Conservation (phyloP, 2,888 invertebrate genomes). For the Amiota communis region DNA sequence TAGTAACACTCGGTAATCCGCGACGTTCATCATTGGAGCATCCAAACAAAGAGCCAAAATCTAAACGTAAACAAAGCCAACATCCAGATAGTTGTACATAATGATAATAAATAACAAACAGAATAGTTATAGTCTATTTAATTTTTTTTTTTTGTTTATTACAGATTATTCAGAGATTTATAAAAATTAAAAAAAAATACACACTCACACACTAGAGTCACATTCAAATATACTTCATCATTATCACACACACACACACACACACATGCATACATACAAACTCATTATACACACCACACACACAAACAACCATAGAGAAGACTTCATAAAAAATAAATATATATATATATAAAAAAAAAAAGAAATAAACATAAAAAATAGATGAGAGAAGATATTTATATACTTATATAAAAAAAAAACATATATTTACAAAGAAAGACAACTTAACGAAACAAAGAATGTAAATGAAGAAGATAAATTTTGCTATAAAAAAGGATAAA, state of each 20-base stretch:
- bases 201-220: too few species aligned
- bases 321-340: background rate
- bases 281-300: conserved; percentile 40
- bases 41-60: conserved; percentile 73
- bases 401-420: conserved; percentile 42
- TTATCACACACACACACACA: conserved; percentile 37
- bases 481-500: too few species aligned
- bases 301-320: conserved; percentile 7
- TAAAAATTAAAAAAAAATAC: conserved; percentile 56
- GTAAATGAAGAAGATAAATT: too few species aligned
- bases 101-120: conserved; percentile 43
- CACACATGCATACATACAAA: conserved; percentile 48
- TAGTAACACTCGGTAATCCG: conserved; percentile 90
- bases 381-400: conserved; percentile 34
- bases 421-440: conserved; percentile 28
- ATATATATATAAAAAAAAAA: conserved; percentile 29
- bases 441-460: too few species aligned
- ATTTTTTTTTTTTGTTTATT: conserved; percentile 46
- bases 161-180: conserved; percentile 44
- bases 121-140: conserved; percentile 52
- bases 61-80: conserved; percentile 78
- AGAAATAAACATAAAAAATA: conserved; percentile 31
- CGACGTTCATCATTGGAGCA: conserved; percentile 82
- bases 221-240: too few species aligned
- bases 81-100: conserved; percentile 78